Evolutionary conservation across 2,797 vertebrate genomes (phyloP).

Genomic region (Squalus acanthias): DNA sequence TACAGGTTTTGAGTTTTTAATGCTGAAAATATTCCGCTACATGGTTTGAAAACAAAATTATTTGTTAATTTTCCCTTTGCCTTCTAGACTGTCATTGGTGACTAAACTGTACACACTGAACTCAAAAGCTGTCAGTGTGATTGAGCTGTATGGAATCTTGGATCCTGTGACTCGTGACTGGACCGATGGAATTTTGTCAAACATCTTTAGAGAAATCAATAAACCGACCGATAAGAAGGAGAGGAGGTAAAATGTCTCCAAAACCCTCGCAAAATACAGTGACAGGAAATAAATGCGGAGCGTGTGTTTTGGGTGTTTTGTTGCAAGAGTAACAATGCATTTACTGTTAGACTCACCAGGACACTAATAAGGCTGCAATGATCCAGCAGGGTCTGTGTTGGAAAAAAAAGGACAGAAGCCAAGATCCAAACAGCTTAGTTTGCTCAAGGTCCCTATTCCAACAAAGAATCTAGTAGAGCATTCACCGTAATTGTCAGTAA

Average conservation of each 20-base stretch:
- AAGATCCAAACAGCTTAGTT: background rate
- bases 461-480: background rate
- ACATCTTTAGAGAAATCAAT: constrained; percentile 94
- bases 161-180: constrained; percentile 87
- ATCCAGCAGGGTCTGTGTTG: background rate
- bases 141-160: constrained; percentile 87
- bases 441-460: background rate
- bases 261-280: background rate
- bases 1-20: background rate
- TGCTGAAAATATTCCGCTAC: background rate
- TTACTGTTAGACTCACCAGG: background rate
- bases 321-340: background rate
- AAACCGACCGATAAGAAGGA: constrained; percentile 88
- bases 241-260: constrained; percentile 61
- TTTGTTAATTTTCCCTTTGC: background rate
- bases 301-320: background rate
- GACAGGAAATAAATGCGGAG: background rate
- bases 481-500: background rate
- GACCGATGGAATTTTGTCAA: constrained; percentile 95
- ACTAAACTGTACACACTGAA: constrained; percentile 86
- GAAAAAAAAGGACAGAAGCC: background rate
- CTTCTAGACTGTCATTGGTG: constrained; percentile 70
- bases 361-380: background rate
- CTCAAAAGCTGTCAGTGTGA: constrained; percentile 90
- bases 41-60: background rate